Base-by-base conservation (phyloP, 2,888 invertebrate species). In the Drosophila atripex region DNA sequence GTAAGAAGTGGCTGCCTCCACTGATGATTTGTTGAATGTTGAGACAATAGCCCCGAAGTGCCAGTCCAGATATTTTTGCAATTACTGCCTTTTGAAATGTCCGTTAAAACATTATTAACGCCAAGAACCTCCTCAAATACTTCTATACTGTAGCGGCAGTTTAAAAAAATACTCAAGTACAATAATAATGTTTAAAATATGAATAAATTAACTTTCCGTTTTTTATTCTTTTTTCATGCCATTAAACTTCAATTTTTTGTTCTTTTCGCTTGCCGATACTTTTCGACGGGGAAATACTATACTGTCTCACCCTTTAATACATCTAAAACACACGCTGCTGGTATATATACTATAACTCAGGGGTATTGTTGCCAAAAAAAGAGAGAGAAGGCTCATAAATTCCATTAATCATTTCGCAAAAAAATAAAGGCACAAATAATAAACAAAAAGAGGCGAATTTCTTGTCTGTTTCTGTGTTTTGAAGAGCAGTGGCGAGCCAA, bases 351-450 rank as follows among this genome's bases (percentile, higher is more conserved):
- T 21, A 30, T 28, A 12, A 28, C 14, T 49, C 49, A 43, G 32
- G 56, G 25, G 12, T 46, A 51, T 52, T 54, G 65, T 64, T 58
- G 69, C 57, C 68, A 66, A 78, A 80, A 80, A 78, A 76, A 59
- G 59, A 61, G 73, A 21, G 11, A 63, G 45, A 30, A 38, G 32
- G 38, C 28, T 38, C 73, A 58, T 73, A 83, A 83, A 59, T 84
- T 74, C 78, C 87, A 82, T 86, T 82, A 82, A 82, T 82, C 80
- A 87, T 80, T 76, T 85, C 53, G 57, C 54, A 71, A 56, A 63
- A 63, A 56, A 51, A 57, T 39, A 73, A 53, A 52, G 47, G 46
- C 38, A 39, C 43, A 49, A 73, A 75, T 56, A 77, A 57, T 45
- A 64, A 45, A 43, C 64, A 49, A 51, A 35, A 43, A 52, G 56